Base-by-base conservation (phyloP, 2,113 vertebrate species). In the Motacilla alba region DNA sequence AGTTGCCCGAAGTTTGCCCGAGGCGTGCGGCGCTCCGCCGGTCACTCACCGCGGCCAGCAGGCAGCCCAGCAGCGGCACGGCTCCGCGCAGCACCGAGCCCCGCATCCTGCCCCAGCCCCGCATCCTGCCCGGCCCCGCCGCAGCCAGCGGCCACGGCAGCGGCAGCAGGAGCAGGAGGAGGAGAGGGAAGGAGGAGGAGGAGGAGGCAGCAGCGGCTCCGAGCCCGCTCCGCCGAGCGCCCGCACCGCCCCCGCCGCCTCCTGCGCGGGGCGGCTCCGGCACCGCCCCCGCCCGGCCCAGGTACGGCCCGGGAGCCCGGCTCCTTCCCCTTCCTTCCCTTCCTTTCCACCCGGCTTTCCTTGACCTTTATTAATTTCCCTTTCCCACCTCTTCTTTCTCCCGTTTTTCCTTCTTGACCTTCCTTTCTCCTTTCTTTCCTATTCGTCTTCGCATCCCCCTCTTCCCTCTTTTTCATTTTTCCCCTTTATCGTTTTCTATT, bases 1-100 rank as follows among this genome's bases (percentile, higher is more conserved):
- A 96, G 85, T 95, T 93, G 41, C 78, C 81, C 52, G 13, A 96
- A 96, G 85, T 96, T 96, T 68, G 28, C 78, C 78, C 64, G 31
- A 6, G 49, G 75, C 44, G n/a, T 26, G 39, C 19, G 46, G 35
- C 64, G 35, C 15, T 49, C 43, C 52, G 52, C 17, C 50, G 59
- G 9, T 37, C 62, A 92, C 96, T 96, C 94, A 96, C 96, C 96
- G 83, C 7, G 19, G 79, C 31, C 31, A 95, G 30, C 3, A 95
- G 49, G 68, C 77, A 91, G 52, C 72, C 64, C 15, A 91, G 62
- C 37, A 97, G 69, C 30, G 58, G 62, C 68, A 93, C 33, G 26
- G 76, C 41, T 1, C 90, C 7, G 3, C 50, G 24, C 83, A 86
- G 73, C 3, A 4, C 19, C 26, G 68, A 23, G 43, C 37, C 35